phyloP scores from a whole-genome alignment of 2,888 invertebrate species.

The Scaptomyza flava region DNA sequence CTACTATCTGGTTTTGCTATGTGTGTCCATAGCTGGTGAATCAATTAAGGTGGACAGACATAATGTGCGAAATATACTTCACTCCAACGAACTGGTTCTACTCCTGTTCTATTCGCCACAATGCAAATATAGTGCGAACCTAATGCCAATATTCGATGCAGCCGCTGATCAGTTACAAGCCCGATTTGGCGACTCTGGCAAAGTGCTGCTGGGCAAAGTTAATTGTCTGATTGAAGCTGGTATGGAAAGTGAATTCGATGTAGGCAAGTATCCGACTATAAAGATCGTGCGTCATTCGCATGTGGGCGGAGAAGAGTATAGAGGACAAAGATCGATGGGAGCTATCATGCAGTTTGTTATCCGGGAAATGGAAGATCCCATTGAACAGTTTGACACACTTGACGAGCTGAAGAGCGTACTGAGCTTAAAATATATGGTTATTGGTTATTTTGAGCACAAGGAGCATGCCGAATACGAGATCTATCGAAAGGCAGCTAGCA shows the following conservation, averaged over 20 bases:
- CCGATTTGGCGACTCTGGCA: slow-evolving; percentile 90
- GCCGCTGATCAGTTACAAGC: slow-evolving; percentile 88
- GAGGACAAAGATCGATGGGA: slow-evolving; percentile 93
- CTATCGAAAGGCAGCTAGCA: slow-evolving; percentile 90
- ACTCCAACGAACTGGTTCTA: slow-evolving; percentile 94
- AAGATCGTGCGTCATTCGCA: slow-evolving; percentile 94
- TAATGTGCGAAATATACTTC: slow-evolving; percentile 24
- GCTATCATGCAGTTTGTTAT: slow-evolving; percentile 93
- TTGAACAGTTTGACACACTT: slow-evolving; percentile 89
- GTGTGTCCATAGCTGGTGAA: slow-evolving; percentile 3
- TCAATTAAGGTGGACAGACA: slow-evolving; percentile 10
- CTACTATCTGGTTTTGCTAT: background rate
- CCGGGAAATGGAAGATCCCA: slow-evolving; percentile 92
- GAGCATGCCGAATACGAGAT: slow-evolving; percentile 91
- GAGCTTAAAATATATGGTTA: slow-evolving; percentile 90
- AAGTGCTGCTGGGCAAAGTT: slow-evolving; percentile 95
- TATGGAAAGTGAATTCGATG: slow-evolving; percentile 93
- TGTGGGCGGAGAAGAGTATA: slow-evolving; percentile 90
- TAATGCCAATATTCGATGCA: slow-evolving; percentile 97
- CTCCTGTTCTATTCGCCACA: slow-evolving; percentile 99
- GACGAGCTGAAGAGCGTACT: slow-evolving; percentile 89
- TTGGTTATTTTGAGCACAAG: slow-evolving; percentile 93
- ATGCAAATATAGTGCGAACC: slow-evolving; percentile 97
- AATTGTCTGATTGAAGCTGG: slow-evolving; percentile 95
- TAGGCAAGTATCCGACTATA: slow-evolving; percentile 98